Percentiles rank a stretch among this genome's conserved stretches.
phyloP scores from a whole-genome alignment of 2,797 vertebrate species.

The Rhadinocentrus ornatus region DNA sequence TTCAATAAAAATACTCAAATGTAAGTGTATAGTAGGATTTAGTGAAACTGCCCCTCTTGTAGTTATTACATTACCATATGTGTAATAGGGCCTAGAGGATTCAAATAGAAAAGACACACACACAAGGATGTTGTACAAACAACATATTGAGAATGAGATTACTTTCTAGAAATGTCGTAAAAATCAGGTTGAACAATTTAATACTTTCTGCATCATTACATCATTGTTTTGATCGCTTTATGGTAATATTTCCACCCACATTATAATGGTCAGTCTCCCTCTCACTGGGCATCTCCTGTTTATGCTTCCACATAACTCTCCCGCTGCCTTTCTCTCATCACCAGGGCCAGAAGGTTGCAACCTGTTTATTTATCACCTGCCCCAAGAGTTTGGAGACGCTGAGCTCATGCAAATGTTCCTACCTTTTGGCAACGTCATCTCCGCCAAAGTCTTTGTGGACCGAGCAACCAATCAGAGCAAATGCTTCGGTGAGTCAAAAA shows the following conservation, averaged over 20 bases:
- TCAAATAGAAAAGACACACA: slow-evolving; percentile 19
- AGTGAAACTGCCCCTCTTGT: slow-evolving; percentile 10
- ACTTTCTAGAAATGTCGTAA: slow-evolving; percentile 2
- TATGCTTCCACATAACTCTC: slow-evolving; percentile 55
- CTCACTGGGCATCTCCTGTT: slow-evolving; percentile 49
- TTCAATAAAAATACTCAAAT: slow-evolving; percentile 24
- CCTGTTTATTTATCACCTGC: slow-evolving; percentile 99
- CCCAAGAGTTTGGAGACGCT: slow-evolving; percentile 98
- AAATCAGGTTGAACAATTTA: slow-evolving; percentile 26
- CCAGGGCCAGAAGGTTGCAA: slow-evolving; percentile 91
- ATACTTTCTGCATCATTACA: slow-evolving; percentile 6
- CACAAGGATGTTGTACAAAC: neutral
- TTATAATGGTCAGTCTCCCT: slow-evolving; percentile 39
- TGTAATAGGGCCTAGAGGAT: slow-evolving; percentile 22
- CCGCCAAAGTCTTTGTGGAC: slow-evolving; percentile 99
- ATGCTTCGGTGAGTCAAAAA: slow-evolving; percentile 95
- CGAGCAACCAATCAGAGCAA: slow-evolving; percentile 99
- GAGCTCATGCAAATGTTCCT: slow-evolving; percentile 99
- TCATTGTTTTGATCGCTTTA: slow-evolving; percentile 36
- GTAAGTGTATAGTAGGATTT: slow-evolving; percentile 4
- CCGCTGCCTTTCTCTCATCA: slow-evolving; percentile 64
- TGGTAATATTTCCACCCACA: slow-evolving; percentile 35
- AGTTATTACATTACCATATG: slow-evolving; percentile 7
- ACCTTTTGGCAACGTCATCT: slow-evolving; percentile 99
- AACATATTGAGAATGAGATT: slow-evolving; percentile 4